Conservation (phyloP, 2,113 vertebrate species). For the Cryptoleucopteryx plumbea region DNA sequence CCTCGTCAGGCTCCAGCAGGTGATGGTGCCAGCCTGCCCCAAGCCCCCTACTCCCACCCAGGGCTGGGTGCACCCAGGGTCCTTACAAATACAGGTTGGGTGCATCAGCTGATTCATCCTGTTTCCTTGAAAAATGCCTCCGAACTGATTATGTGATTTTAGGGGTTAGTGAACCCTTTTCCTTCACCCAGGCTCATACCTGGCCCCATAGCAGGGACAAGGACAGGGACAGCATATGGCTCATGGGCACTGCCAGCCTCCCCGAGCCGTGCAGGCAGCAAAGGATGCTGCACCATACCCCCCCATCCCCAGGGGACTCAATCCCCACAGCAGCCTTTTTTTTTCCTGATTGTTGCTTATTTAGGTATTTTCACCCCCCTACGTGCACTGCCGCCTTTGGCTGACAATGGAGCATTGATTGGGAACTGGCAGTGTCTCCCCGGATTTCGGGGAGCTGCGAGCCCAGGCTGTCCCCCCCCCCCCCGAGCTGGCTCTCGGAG, state of each 20-base stretch:
- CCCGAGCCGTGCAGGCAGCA: background rate
- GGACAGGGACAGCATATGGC: fast-evolving
- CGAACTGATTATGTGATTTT: background rate
- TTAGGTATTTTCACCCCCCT: background rate
- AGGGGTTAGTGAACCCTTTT: background rate
- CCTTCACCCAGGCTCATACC: background rate
- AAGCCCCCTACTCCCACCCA: background rate
- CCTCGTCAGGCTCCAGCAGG: fast-evolving
- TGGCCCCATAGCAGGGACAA: background rate
- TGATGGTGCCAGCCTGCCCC: background rate
- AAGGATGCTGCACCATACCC: fast-evolving
- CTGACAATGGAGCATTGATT: background rate
- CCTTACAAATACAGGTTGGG: background rate
- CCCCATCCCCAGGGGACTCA: background rate
- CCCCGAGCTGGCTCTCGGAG: background rate
- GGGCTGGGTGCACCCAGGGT: fast-evolving
- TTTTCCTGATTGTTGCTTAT: background rate
- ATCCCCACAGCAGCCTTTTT: background rate
- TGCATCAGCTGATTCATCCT: background rate
- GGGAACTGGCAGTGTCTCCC: background rate
- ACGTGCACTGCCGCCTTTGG: background rate
- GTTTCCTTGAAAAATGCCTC: background rate
- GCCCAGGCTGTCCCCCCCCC: background rate
- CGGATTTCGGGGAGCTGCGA: background rate
- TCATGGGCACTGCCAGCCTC: background rate